Base-by-base conservation (phyloP, 2,888 invertebrate genomes). In the Onthophagus sagittarius region DNA sequence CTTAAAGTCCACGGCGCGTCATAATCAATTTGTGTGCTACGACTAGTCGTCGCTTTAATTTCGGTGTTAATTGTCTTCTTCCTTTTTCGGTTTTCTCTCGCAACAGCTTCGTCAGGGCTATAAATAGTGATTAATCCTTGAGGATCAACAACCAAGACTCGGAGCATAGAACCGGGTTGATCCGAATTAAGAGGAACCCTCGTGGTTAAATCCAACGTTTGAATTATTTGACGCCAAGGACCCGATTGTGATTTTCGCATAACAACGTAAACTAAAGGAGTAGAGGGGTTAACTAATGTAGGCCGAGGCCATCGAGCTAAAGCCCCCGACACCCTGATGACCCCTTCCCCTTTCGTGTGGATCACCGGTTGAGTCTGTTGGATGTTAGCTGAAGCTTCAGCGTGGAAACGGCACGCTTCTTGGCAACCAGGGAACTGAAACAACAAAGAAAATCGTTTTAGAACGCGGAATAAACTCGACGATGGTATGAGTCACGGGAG, bases 341-440 rank as follows among this genome's bases (percentile, higher is more conserved):
- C 90, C 63, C 90, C 90, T 83, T 91, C 91, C 62, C 91, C 91
- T 80, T 91, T 90, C 39, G 91, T 91, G 83, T 90, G 91, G 78
- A 91, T 90, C 77, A 91, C 91, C 62, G 92, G 91, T 81, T 91
- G 90, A 39, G 89, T 89, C 81, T 91, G 91, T 75, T 90, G 89
- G 14, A 88, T 87, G 75, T 88, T 86, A 14, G 84, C 84, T 63
- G 89, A 88, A 31, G 89, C 89, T 84, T 90, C 90, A 69, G 88
- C 87, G 83, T 91, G 91, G 82, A 92, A 92, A 79, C 90, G 88
- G 83, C 92, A 92, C 32, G 92, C 91, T 79, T 91, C 90, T 84
- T 91, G 90, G 83, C 92, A 92, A 70, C 92, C 92, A 71, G 90
- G 90, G 82, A 91, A 91, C 92, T 92, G 89, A 72, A 87, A 88